Evolutionary conservation across 35 echinoderm and acorn worm genomes (phyloP), one percentile per base, ranked within the genome.

Genomic region (Apostichopus parvimensis): DNA sequence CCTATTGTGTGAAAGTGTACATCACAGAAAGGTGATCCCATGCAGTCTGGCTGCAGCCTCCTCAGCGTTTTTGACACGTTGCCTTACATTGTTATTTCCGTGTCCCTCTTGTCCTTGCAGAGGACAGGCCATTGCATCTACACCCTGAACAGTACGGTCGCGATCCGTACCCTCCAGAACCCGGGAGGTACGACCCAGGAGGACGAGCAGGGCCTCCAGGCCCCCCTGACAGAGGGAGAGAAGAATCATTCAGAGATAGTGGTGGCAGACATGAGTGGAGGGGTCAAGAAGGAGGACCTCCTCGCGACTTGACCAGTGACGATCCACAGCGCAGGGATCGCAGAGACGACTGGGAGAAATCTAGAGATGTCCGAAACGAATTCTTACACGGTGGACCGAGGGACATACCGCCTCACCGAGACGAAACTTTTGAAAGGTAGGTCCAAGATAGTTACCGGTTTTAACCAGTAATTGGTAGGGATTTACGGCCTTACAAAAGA

Each of bases 321-420:
- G 89, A 77, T 20, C 72, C 25, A 5, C 89, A 21, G 20, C 57
- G 57, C 13, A 64, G 64, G 15, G 58, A 58, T 28, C 15, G 89
- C 5, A 24, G 89, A 11, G 89, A 91, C 57, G 89, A 91, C 5
- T 91, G 89, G 89, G 89, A 78, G 89, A 91, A 60, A 24, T 45
- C 15, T 8, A 88, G 68, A n/a, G 86, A 88, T 2, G 11, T 17
- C 53, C 72, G 53, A 6, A 73, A 91, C 1, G 56, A 79, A 8
- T 56, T 57, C 54, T 55, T 91, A 11, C 89, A 53, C 18, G 18
- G 54, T 10, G 61, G 53, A 72, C 86, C 60, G 0, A 73, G 86
- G 86, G 86, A 88, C 45, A 12, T 88, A 52, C 86, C 85, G 21
- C 80, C 80, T 9, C 80, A 57, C 80, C 55, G 80, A 21, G 80